These are phyloP conservation scores for Bombycilla garrulus DNA, from an alignment of 2,113 vertebrate genomes.

Conservation along the genomic window DNA sequence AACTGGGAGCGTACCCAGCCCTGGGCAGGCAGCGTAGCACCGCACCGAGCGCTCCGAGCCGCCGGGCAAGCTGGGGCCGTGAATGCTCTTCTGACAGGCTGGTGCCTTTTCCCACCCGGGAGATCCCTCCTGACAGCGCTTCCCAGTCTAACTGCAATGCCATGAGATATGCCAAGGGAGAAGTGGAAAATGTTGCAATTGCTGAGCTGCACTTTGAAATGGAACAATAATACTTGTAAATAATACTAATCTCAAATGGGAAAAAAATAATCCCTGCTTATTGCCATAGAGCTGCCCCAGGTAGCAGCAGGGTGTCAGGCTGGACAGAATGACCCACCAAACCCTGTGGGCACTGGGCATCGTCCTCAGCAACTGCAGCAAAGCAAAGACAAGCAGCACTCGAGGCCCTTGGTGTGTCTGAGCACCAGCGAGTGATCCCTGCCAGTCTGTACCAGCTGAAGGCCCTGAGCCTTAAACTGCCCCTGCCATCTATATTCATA, in stretches of 20 bases:
- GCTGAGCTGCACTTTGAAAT: background rate
- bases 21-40: too few species aligned
- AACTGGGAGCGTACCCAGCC: background rate
- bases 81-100: background rate
- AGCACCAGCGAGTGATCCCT: background rate
- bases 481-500: background rate
- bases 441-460: background rate
- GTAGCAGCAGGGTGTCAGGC: conserved; percentile 4
- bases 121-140: background rate
- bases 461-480: background rate
- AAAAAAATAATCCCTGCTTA: background rate
- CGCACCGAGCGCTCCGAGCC: too few species aligned
- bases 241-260: background rate
- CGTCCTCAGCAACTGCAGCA: background rate
- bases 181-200: conserved; percentile 11
- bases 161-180: background rate
- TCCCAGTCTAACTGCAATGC: background rate
- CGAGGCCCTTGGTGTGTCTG: background rate
- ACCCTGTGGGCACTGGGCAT: background rate
- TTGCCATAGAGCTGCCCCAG: background rate
- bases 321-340: conserved; percentile 16
- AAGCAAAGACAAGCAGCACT: background rate
- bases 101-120: background rate
- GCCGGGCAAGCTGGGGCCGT: accelerated
- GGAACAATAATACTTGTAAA: conserved; percentile 15